Evolutionary conservation across 2,113 vertebrate species (phyloP).

Genomic region (Oriolus oriolus): DNA sequence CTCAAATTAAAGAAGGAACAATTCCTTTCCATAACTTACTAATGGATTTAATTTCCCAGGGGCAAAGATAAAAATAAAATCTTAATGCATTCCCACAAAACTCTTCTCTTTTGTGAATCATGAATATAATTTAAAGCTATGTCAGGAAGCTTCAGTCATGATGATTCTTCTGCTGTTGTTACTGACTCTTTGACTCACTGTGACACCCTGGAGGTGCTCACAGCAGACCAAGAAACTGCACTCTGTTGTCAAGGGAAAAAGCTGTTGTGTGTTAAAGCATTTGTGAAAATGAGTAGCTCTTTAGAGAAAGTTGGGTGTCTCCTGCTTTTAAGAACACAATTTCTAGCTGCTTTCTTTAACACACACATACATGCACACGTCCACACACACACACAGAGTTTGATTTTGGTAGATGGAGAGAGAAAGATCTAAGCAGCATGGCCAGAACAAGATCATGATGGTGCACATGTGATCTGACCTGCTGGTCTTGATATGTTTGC

Average conservation of each 20-base stretch:
- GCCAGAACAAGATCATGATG: neutral
- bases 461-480: neutral
- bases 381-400: too few species aligned
- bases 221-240: neutral
- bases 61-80: conserved; percentile 46
- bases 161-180: neutral
- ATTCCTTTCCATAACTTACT: neutral
- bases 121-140: conserved; percentile 17
- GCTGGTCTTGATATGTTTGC: neutral
- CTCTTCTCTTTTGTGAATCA: conserved; percentile 41
- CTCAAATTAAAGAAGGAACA: neutral
- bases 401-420: neutral
- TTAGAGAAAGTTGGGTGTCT: neutral
- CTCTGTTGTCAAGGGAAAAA: neutral
- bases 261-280: neutral
- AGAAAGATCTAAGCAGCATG: neutral
- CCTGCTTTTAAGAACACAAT: neutral
- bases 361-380: too few species aligned
- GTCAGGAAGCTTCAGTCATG: neutral
- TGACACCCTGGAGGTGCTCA: neutral
- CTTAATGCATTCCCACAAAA: conserved; percentile 25
- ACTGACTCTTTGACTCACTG: neutral
- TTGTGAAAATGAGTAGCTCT: neutral
- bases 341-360: neutral
- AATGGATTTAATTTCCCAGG: conserved; percentile 56